Percentiles rank a stretch among this genome's conserved stretches.
Conservation (phyloP, 2,888 invertebrate species). For the Coelinius sp. region DNA sequence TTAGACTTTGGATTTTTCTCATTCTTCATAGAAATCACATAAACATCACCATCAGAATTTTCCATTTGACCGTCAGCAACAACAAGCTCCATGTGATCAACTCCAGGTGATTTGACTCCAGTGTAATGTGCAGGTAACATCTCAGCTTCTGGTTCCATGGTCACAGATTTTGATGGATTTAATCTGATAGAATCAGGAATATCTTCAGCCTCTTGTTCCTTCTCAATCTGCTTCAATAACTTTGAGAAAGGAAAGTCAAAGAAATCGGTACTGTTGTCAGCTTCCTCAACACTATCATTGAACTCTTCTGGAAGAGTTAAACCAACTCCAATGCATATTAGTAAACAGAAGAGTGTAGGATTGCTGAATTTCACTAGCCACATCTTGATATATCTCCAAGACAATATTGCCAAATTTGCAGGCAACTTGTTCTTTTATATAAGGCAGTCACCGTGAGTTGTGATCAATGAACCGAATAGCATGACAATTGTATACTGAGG, state of each 20-base stretch:
- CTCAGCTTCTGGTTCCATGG: slow-evolving; percentile 64
- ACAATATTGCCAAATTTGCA: neutral
- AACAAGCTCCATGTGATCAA: slow-evolving; percentile 64
- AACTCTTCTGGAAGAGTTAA: neutral
- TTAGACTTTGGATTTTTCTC: neutral
- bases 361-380: neutral
- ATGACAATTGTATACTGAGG: neutral
- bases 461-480: slow-evolving; percentile 2
- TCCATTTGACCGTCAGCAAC: neutral
- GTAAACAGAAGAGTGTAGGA: neutral
- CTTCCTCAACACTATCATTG: neutral
- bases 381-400: neutral
- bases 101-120: slow-evolving; percentile 63
- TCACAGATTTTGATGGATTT: neutral
- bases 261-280: neutral
- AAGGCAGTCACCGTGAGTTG: neutral
- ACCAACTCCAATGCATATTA: neutral
- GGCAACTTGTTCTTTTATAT: neutral
- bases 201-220: neutral
- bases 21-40: neutral
- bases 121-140: slow-evolving; percentile 67
- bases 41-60: neutral
- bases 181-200: neutral
- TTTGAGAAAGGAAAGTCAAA: slow-evolving; percentile 5
- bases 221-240: neutral